Conservation (phyloP, 1,140 invertebrate genomes). For the Stegodyphus mimosarum region DNA sequence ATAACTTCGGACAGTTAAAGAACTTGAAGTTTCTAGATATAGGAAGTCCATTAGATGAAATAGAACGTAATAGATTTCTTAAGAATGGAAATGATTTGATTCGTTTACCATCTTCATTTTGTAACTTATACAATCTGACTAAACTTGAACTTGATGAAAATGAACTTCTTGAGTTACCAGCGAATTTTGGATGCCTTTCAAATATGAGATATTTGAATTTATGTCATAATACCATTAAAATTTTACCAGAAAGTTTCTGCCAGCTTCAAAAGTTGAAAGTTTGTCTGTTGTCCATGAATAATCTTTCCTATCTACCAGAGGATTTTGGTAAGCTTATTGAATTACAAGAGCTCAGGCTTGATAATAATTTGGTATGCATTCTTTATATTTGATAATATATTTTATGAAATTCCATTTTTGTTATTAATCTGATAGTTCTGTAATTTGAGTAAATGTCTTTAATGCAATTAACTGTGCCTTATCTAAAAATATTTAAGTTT, state of each 20-base stretch:
- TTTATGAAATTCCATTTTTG: too few species aligned
- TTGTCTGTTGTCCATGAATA: slow-evolving; percentile 52
- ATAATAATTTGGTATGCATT: slow-evolving; percentile 42
- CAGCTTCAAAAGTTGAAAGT: slow-evolving; percentile 24
- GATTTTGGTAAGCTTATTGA: slow-evolving; percentile 23
- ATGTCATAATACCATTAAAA: slow-evolving; percentile 78
- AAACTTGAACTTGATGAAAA: slow-evolving; percentile 85
- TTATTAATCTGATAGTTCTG: too few species aligned
- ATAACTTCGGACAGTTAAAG: slow-evolving; percentile 34
- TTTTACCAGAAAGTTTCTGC: slow-evolving; percentile 75
- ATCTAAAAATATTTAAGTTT: too few species aligned
- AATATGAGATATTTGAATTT: slow-evolving; percentile 81
- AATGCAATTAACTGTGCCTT: too few species aligned
- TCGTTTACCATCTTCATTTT: slow-evolving; percentile 25
- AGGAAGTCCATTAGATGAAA: slow-evolving; percentile 39
- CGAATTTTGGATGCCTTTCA: slow-evolving; percentile 84
- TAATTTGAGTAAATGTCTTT: too few species aligned
- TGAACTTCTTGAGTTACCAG: slow-evolving; percentile 79
- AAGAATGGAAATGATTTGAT: slow-evolving; percentile 36
- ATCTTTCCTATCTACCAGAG: slow-evolving; percentile 21
- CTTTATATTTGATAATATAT: neutral
- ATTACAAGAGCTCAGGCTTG: slow-evolving; percentile 44
- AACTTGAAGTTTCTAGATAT: slow-evolving; percentile 26
- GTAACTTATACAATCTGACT: slow-evolving; percentile 80
- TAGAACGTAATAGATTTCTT: slow-evolving; percentile 27